Conservation (phyloP, 1,140 invertebrate genomes). For the Eubasilissa regina region DNA sequence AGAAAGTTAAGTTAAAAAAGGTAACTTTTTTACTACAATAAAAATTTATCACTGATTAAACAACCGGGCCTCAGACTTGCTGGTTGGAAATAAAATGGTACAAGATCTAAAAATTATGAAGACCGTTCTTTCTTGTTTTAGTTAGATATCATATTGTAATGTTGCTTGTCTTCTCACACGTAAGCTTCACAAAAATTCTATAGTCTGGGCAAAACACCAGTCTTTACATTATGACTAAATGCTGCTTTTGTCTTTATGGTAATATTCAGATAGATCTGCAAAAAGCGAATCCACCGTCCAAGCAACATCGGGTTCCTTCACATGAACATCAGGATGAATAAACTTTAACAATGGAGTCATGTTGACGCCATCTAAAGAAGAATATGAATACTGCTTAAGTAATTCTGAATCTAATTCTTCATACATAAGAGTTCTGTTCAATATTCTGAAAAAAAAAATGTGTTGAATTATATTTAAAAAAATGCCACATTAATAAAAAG, state of each 20-base stretch:
- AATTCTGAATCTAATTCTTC: constrained; percentile 58
- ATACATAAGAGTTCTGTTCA: constrained; percentile 51
- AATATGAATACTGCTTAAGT: constrained; percentile 52
- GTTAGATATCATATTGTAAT: too few relatives aligned
- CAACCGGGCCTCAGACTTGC: too few relatives aligned
- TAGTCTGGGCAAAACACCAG: not conserved
- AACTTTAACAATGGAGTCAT: constrained; percentile 52
- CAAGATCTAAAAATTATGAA: too few relatives aligned
- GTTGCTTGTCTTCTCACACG: too few relatives aligned
- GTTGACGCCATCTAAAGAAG: constrained; percentile 52
- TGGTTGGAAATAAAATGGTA: too few relatives aligned
- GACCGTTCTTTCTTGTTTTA: too few relatives aligned
- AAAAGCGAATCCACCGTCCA: constrained; percentile 58
- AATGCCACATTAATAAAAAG: too few relatives aligned
- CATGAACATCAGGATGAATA: constrained; percentile 53
- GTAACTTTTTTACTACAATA: too few relatives aligned
- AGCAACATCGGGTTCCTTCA: constrained; percentile 51
- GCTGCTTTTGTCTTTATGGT: constrained; percentile 46
- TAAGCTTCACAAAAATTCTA: too few relatives aligned
- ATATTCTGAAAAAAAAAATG: constrained; percentile 38
- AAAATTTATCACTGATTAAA: too few relatives aligned
- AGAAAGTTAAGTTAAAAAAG: too few relatives aligned
- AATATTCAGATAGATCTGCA: constrained; percentile 53
- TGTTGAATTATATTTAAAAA: too few relatives aligned
- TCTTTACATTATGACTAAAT: not conserved